Conservation (phyloP, 2,888 invertebrate genomes). For the Drosophila testacea region DNA sequence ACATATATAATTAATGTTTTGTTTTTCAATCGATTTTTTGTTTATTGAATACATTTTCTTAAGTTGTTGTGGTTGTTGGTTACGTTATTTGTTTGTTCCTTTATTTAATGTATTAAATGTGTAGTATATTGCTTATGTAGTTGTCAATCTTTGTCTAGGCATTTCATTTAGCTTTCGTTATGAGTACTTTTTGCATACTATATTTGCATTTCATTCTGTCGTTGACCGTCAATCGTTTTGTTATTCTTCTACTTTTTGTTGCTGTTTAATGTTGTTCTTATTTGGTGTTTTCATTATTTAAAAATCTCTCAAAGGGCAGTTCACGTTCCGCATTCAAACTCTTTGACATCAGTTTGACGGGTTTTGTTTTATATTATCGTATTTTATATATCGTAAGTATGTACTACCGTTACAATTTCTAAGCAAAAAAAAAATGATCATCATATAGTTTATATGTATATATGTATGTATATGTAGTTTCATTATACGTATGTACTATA, state of each 20-base stretch:
- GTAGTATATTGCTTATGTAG: conserved; percentile 62
- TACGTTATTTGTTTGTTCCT: conserved; percentile 48
- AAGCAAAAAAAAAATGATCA: conserved; percentile 50
- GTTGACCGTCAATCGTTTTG: conserved; percentile 5
- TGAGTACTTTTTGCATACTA: not conserved
- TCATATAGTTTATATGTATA: conserved; percentile 18
- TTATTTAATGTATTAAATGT: conserved; percentile 39
- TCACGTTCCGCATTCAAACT: conserved; percentile 75
- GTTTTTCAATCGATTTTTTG: conserved; percentile 14
- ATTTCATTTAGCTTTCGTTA: conserved; percentile 19
- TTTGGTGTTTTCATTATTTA: conserved; percentile 32
- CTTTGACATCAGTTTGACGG: conserved; percentile 40
- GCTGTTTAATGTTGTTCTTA: conserved; percentile 27
- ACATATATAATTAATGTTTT: conserved; percentile 48
- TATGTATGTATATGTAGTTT: conserved; percentile 24
- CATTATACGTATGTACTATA: conserved; percentile 37
- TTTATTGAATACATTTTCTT: conserved; percentile 57
- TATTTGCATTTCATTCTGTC: conserved; percentile 4
- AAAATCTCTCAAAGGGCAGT: conserved; percentile 79
- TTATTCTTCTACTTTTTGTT: conserved; percentile 22
- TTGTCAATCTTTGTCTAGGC: conserved; percentile 33
- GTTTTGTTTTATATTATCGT: conserved; percentile 17
- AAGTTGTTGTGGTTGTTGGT: conserved; percentile 25
- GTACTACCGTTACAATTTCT: conserved; percentile 44
- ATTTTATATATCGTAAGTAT: conserved; percentile 35